Percentiles rank a stretch among this genome's conserved stretches.
These are phyloP conservation scores for Momotus momota DNA, from an alignment of 2,797 vertebrate genomes.

Conservation along the genomic window DNA sequence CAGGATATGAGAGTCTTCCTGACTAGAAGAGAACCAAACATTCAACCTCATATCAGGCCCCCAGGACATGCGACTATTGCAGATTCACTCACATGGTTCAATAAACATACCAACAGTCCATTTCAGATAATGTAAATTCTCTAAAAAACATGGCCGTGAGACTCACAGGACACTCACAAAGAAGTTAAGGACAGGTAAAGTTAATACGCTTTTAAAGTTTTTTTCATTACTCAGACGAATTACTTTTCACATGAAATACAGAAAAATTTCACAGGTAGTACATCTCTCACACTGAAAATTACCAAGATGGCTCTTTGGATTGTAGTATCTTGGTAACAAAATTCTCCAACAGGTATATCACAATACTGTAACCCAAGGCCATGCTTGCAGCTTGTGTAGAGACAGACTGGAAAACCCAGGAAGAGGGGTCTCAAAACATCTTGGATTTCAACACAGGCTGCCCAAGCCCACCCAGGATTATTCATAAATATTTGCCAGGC, in stretches of 20 bases:
- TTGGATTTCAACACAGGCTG: neutral
- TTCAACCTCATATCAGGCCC: neutral
- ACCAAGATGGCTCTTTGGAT: neutral
- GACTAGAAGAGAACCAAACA: neutral
- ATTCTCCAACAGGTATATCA: neutral
- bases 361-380: neutral
- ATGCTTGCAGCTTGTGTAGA: neutral
- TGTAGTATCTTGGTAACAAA: neutral
- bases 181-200: neutral
- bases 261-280: neutral
- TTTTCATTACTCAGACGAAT: neutral
- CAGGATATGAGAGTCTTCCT: neutral
- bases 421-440: neutral
- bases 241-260: neutral
- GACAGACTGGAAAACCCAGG: neutral
- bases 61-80: neutral
- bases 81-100: neutral
- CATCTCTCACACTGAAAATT: neutral
- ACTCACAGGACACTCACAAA: neutral
- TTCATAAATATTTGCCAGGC: neutral
- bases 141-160: neutral
- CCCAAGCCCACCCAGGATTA: neutral
- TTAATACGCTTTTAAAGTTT: rapidly evolving
- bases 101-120: neutral
- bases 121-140: neutral